phyloP scores from a whole-genome alignment of 2,888 invertebrate species.

The Neoaliturus tenellus region DNA sequence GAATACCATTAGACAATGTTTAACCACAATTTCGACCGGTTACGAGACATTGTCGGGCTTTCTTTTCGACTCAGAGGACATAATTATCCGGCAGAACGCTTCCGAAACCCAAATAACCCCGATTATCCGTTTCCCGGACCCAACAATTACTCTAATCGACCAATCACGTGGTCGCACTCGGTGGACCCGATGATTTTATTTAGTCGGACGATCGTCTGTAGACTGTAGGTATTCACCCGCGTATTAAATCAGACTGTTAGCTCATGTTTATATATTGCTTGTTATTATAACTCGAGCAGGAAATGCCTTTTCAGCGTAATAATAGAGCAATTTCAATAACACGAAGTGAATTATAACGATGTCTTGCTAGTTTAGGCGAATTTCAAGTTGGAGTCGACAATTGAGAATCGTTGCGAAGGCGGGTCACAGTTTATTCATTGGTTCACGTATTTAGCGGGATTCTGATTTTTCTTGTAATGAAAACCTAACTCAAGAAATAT shows the following conservation, averaged over 20 bases:
- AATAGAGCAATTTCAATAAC: background rate
- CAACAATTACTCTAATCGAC: background rate
- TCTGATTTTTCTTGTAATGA: too few relatives aligned
- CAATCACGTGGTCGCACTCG: background rate
- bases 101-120: background rate
- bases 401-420: too few relatives aligned
- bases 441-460: too few relatives aligned
- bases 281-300: background rate
- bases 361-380: background rate
- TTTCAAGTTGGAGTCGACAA: too few relatives aligned
- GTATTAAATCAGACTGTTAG: conserved; percentile 5
- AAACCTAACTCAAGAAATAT: too few relatives aligned
- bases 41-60: conserved; percentile 4
- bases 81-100: background rate
- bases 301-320: background rate
- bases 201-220: background rate
- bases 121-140: background rate
- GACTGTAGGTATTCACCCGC: background rate
- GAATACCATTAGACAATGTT: background rate
- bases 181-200: background rate
- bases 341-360: background rate
- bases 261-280: conserved; percentile 13
- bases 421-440: too few relatives aligned
- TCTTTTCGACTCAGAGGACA: background rate
- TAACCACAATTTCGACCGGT: background rate